Percentiles rank a stretch among this genome's conserved stretches.
Conservation (phyloP, 2,888 invertebrate genomes). For the Anthophora plumipes region DNA sequence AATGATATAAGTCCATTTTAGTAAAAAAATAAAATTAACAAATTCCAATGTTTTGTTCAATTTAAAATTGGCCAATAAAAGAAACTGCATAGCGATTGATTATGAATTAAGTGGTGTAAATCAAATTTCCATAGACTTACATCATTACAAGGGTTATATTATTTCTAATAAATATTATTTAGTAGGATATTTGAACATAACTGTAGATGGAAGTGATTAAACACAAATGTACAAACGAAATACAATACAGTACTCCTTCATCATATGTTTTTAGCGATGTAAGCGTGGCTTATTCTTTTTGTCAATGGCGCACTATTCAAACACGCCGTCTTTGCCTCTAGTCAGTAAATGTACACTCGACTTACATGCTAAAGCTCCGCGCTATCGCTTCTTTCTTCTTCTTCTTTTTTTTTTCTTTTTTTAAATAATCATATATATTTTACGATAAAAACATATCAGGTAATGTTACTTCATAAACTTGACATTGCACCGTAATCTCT, state of each 20-base stretch:
- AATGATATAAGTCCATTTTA: too few relatives aligned
- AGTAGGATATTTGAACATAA: conserved; percentile 77
- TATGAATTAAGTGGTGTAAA: too few relatives aligned
- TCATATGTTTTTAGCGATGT: conserved; percentile 63
- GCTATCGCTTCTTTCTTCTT: conserved; percentile 61
- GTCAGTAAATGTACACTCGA: conserved; percentile 75
- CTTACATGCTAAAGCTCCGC: conserved; percentile 74
- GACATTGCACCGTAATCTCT: conserved; percentile 72
- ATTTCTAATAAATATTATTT: too few relatives aligned
- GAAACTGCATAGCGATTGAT: too few relatives aligned
- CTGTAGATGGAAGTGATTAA: conserved; percentile 74
- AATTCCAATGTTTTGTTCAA: too few relatives aligned
- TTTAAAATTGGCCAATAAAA: too few relatives aligned
- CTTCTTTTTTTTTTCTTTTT: too few relatives aligned
- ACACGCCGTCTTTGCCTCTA: conserved; percentile 39
- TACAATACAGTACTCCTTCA: conserved; percentile 78
- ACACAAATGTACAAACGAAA: conserved; percentile 83
- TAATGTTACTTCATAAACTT: conserved; percentile 69
- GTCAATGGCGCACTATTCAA: conserved; percentile 49
- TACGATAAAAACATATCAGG: conserved; percentile 71
- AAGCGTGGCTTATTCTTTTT: conserved; percentile 68
- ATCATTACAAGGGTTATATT: too few relatives aligned
- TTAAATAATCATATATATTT: conserved; percentile 74
- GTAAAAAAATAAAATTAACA: too few relatives aligned
- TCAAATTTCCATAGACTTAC: too few relatives aligned